Base-by-base conservation (phyloP, 2,888 invertebrate genomes). In the Drosophila algonquin region DNA sequence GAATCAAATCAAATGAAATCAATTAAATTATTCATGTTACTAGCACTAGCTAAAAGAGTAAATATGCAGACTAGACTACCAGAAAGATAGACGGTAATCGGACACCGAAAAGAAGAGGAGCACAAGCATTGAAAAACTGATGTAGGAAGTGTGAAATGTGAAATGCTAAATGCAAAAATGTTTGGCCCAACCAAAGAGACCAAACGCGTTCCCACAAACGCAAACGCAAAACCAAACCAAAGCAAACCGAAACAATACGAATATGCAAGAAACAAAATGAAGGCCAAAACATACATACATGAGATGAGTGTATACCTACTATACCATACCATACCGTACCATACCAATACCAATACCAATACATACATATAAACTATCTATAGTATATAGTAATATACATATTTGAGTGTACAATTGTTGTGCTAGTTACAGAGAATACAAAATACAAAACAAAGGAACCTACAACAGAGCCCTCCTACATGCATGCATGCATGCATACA, bases 381-480 rank as follows among this genome's bases (percentile, higher is more conserved):
- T 63, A 30, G 30, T 30, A 71, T 70, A 69, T 40, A 45, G 52
- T 56, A 45, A 56, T 56, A 59, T 76, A 57, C 54, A 59, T 57
- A 67, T 57, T 67, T 67, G 57, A 69, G 57, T 67, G 68, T 54
- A 76, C 73, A 69, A 69, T 60, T 62, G 55, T 70, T 63, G 50
- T 72, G 63, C 72, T 64, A 59, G 56, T 59, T 73, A 59, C 58
- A 48, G 75, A 68, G 21, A 21, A 21, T 21, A 21, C 21, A 21
- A 21, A 21, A 21, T 21, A 21, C 73, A 76, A 83, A 76, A 71
- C 40, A 40, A 40, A 40, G 72, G 51, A 80, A 84, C 81, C 71
- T 75, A 77, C 69, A 79, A 86, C 44, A 61, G 71, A 79, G 74
- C 84, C 84, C 89, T 84, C 84, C 84, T 89, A 79, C 73, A 73